Base-by-base conservation (phyloP, 2,113 vertebrate species). In the Acrocephalus kingi region DNA sequence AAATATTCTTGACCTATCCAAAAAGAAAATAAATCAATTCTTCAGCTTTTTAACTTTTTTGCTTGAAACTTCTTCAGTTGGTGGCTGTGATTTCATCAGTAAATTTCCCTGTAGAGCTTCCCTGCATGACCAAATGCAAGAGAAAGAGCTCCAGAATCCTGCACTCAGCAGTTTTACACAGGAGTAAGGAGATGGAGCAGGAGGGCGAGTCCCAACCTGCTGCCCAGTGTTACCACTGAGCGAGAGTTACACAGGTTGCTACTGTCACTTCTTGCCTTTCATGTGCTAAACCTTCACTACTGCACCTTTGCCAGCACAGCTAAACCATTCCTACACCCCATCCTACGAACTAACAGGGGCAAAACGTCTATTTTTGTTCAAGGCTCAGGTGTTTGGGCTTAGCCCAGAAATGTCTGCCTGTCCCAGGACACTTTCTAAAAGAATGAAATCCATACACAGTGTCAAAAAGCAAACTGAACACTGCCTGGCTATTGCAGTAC, bases 81-180 rank as follows among this genome's bases (percentile, higher is more conserved):
- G 15, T 30, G 22, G 59, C 63, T 83, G 56, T 45, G 63, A 94
- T 91, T 91, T 89, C 84, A 91, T 84, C 75, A 78, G 79, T 24
- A 85, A 85, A 87, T 55, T 39, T 43, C 84, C 87, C 84, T 68
- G 41, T 8, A 51, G 59, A 27, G 51, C 55, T 79, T 71, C 86
- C 37, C 54, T 48, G 45, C 45, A 48, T 7, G 90, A 90, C 52
- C 61, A 91, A 96, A 75, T 81, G 94, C 80, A 66, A 56, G 10
- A 81, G 51, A 41, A 93, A 39, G 68, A 82, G 39, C 41, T 61
- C 5, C 37, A 82, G 63, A 73, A 66, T 2, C 28, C 80, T 59
- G 73, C 30, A 67, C 66, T 96, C 81, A 94, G 92, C 89, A 97
- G 39, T 84, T 94, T 78, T 9, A 28, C 55, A 28, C 31, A 87